Conservation (phyloP, 92 coral and sea anemone genomes). For the Zoanthus sansibaricus region DNA sequence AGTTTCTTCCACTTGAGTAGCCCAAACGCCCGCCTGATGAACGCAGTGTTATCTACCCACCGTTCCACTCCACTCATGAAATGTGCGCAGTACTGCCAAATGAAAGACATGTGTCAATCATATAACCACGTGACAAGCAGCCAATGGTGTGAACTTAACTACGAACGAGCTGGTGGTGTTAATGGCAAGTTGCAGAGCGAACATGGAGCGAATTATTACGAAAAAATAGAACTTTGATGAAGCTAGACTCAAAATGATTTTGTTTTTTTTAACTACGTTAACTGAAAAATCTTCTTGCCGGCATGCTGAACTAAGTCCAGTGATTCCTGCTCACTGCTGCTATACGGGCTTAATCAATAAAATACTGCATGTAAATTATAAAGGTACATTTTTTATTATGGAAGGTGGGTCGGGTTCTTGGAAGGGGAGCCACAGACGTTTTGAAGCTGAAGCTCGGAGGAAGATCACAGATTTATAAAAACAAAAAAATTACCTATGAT, state of each 20-base stretch:
- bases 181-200: slow-evolving; percentile 6
- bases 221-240: slow-evolving; percentile 20
- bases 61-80: slow-evolving; percentile 30
- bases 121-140: slow-evolving; percentile 58
- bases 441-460: too few species aligned
- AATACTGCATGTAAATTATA: too few species aligned
- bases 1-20: slow-evolving; percentile 51
- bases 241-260: neutral
- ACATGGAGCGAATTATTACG: slow-evolving; percentile 53
- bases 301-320: too few species aligned
- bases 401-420: too few species aligned
- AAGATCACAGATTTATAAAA: too few species aligned
- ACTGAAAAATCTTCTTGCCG: too few species aligned
- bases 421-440: too few species aligned
- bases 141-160: slow-evolving; percentile 62
- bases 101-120: slow-evolving; percentile 59
- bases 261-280: neutral
- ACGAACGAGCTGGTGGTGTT: slow-evolving; percentile 5
- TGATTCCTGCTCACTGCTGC: too few species aligned
- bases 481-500: too few species aligned
- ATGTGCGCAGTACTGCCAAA: slow-evolving; percentile 68
- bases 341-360: too few species aligned
- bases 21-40: slow-evolving; percentile 27
- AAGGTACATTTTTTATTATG: too few species aligned
- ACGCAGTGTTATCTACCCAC: slow-evolving; percentile 33